Base-by-base conservation (phyloP, 2,113 vertebrate genomes). In the Riparia riparia region DNA sequence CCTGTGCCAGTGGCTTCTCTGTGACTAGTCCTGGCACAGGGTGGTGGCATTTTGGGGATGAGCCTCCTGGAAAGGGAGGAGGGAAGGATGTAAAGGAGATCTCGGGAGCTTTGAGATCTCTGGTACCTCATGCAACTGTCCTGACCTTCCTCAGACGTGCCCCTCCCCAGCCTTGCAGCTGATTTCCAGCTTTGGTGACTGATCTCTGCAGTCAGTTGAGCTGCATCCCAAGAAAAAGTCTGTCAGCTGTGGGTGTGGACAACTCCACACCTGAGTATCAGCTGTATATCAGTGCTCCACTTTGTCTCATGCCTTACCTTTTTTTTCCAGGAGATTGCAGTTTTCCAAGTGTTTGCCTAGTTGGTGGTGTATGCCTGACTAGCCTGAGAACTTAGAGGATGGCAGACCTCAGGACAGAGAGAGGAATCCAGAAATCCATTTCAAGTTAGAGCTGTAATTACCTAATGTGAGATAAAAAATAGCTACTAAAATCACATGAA, bases 391-490 rank as follows among this genome's bases (percentile, higher is more conserved):
- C 1, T 8, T 37, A 39, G 28, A 19, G 11, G 12, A 16, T 5
- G 47, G 63, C 42, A 88, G 82, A 39, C 34, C 9, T 3, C 58
- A 16, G 78, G 44, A 34, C 5, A 50, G 56, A 41, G 19, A 19
- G 2, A 28, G 49, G 39, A 81, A 86, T 74, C 68, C 37, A 60
- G 92, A 86, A 92, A 96, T 83, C 51, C 47, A 2, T 74, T 92
- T 73, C 82, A 61, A 69, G 60, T 78, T 95, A 89, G 72, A 89
- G 28, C 68, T 76, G 50, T 94, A 94, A 97, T 97, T 96, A 96
- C 73, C 86, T 94, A 81, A 94, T 82, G 41, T 74, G 82, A 72
- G 70, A 86, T 92, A 95, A 96, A 84, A 92, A 92, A 95, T 94
- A 86, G 86, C 80, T 90, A 61, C 86, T 86, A 84, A 93, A 94